Percentiles rank a stretch among this genome's conserved stretches.
Evolutionary conservation across 1,140 invertebrate species (phyloP).

Genomic region (Sminthurinus signatus): DNA sequence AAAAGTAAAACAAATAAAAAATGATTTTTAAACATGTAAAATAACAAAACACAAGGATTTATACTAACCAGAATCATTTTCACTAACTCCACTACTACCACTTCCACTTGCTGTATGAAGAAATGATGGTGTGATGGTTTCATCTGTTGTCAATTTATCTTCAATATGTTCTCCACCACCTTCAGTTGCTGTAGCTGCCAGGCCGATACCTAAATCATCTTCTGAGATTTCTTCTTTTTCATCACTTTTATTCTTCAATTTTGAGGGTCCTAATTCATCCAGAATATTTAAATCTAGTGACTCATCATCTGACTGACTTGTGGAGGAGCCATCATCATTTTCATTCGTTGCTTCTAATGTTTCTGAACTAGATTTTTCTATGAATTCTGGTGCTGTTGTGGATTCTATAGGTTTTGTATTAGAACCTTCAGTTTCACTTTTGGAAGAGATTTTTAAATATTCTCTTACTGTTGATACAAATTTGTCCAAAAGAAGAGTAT

Average conservation of each 20-base stretch:
- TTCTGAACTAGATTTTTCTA: conserved; percentile 8
- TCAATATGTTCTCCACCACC: conserved; percentile 18
- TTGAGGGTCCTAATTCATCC: too few relatives aligned
- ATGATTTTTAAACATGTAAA: too few relatives aligned
- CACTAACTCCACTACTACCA: conserved; percentile 15
- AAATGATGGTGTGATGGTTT: conserved; percentile 17
- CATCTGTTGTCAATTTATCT: conserved; percentile 16
- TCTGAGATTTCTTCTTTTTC: too few relatives aligned
- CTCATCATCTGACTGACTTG: too few relatives aligned
- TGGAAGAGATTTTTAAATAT: conserved; percentile 10
- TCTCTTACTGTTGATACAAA: conserved; percentile 30
- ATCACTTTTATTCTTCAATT: too few relatives aligned
- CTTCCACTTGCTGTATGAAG: conserved; percentile 32
- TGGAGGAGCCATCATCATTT: not conserved
- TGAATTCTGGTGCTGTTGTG: conserved; percentile 1
- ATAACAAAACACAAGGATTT: conserved; percentile 13
- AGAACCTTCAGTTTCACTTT: not conserved
- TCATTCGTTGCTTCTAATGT: conserved; percentile 2
- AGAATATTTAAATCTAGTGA: too few relatives aligned
- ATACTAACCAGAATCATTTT: not conserved
- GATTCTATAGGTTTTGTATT: too few relatives aligned
- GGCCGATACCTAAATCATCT: not conserved
- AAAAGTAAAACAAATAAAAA: too few relatives aligned
- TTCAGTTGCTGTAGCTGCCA: not conserved
- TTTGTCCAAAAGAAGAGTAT: conserved; percentile 26